Percentiles rank a stretch among this genome's conserved stretches.
Evolutionary conservation across 2,113 vertebrate genomes (phyloP).

Genomic region (Lepisosteus osseus): DNA sequence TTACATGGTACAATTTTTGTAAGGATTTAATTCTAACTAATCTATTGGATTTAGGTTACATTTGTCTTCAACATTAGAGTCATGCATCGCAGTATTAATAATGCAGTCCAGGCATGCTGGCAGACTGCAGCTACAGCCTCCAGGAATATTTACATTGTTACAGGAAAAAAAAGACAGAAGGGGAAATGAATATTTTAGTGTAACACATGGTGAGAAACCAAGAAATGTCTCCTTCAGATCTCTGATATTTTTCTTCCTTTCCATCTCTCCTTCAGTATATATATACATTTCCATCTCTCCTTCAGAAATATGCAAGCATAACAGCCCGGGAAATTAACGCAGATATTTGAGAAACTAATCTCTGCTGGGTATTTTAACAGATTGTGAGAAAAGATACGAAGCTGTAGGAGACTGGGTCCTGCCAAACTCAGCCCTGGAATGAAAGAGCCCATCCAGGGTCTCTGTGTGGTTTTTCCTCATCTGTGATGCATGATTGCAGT

Average conservation of each 20-base stretch:
- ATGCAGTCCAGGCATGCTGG: background rate
- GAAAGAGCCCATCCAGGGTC: constrained; percentile 32
- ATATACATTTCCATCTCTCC: background rate
- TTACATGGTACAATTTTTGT: background rate
- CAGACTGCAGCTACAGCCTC: background rate
- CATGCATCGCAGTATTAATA: background rate
- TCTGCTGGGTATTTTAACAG: constrained; percentile 25
- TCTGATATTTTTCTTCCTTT: constrained; percentile 44
- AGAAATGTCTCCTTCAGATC: constrained; percentile 46
- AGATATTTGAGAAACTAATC: constrained; percentile 37
- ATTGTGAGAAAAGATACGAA: constrained; percentile 13
- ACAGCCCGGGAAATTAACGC: constrained; percentile 48
- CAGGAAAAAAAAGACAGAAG: constrained; percentile 53
- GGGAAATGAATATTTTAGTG: constrained; percentile 59
- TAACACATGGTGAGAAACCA: constrained; percentile 59
- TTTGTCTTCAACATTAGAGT: background rate
- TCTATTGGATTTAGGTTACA: constrained; percentile 6
- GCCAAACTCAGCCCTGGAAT: constrained; percentile 34
- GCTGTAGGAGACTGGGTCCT: constrained; percentile 12
- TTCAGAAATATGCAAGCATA: constrained; percentile 56
- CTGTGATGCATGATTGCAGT: constrained; percentile 1
- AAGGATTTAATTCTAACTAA: background rate
- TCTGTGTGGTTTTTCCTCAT: constrained; percentile 28
- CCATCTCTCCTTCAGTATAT: constrained; percentile 19
- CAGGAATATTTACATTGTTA: constrained; percentile 28